These are phyloP conservation scores for Cliona cf. orientalis DNA, from an alignment of 37 sponge, comb jelly and placozoan genomes.

Conservation along the genomic window DNA sequence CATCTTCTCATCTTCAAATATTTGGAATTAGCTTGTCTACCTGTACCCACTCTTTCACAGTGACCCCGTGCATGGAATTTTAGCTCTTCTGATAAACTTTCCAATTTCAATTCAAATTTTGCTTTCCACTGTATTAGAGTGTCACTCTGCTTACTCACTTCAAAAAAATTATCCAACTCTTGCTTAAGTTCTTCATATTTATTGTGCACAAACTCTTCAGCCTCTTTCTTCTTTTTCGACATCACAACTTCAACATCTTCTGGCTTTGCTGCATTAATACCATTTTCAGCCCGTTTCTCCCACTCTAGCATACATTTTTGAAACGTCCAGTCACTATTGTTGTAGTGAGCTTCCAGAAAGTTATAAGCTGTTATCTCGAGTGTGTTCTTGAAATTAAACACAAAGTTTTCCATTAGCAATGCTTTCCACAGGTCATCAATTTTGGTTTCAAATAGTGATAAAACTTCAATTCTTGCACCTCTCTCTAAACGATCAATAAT, in stretches of 20 bases:
- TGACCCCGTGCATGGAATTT: background rate
- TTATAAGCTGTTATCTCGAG: slow-evolving; percentile 35
- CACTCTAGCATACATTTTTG: slow-evolving; percentile 9
- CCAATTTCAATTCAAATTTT: background rate
- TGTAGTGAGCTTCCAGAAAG: slow-evolving; percentile 10
- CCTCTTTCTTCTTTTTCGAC: background rate
- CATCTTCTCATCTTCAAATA: no score
- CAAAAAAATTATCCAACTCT: slow-evolving; percentile 12
- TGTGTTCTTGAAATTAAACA: slow-evolving; percentile 52
- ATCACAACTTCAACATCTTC: background rate
- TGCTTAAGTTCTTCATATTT: background rate
- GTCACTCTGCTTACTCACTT: background rate
- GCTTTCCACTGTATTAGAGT: slow-evolving; percentile 5
- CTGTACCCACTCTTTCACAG: no score
- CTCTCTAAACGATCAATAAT: no score
- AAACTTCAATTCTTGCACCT: background rate
- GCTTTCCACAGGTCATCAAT: slow-evolving; percentile 35
- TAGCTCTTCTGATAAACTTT: background rate
- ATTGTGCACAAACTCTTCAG: background rate
- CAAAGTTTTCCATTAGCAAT: slow-evolving; percentile 49
- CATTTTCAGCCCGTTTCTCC: background rate
- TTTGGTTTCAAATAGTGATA: background rate
- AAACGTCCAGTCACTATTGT: slow-evolving; percentile 21
- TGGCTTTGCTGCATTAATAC: background rate
- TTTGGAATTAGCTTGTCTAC: no score